phyloP scores from a whole-genome alignment of 2,888 invertebrate species.

The Minunthozetes semirufus region DNA sequence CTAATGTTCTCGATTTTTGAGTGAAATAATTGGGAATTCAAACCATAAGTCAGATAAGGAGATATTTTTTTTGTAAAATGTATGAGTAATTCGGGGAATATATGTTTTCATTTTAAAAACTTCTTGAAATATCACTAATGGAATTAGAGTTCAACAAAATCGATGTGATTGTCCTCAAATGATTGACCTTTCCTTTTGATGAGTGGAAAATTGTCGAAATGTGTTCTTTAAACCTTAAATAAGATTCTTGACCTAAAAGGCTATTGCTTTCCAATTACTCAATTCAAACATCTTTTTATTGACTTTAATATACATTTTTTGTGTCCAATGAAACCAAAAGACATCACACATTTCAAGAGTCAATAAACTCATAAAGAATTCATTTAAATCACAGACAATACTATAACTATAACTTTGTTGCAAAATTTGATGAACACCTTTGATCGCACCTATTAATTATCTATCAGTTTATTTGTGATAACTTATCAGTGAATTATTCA shows the following conservation, averaged over 20 bases:
- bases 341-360: neutral
- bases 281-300: neutral
- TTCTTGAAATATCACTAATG: neutral
- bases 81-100: neutral
- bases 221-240: neutral
- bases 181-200: neutral
- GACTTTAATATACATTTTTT: too few species aligned
- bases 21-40: neutral
- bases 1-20: neutral
- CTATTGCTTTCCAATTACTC: neutral
- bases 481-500: too few species aligned
- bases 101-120: neutral
- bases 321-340: neutral
- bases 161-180: constrained; percentile 13
- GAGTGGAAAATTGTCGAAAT: neutral
- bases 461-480: too few species aligned
- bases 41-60: neutral
- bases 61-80: neutral
- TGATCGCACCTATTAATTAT: too few species aligned
- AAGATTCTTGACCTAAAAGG: constrained; percentile 1
- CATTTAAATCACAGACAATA: neutral
- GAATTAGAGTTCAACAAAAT: constrained; percentile 6
- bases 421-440: too few species aligned
- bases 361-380: neutral
- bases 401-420: too few species aligned